phyloP scores from a whole-genome alignment of 37 sponge, comb jelly and placozoan species.

The Lycopodina hypogea region DNA sequence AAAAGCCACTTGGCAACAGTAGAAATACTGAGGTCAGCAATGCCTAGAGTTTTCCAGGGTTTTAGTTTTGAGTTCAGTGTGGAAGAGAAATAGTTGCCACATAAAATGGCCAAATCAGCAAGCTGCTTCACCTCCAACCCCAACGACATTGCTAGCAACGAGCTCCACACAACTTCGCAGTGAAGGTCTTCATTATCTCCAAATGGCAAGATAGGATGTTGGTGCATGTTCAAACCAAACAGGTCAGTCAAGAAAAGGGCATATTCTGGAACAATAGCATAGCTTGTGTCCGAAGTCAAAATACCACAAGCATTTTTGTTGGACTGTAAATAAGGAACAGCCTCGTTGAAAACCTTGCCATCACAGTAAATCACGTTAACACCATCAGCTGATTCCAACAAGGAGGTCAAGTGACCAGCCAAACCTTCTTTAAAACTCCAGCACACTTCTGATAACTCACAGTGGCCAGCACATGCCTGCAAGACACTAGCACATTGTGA shows the following conservation, averaged over 20 bases:
- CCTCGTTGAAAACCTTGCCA: slow-evolving; percentile 19
- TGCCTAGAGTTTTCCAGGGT: slow-evolving; percentile 5
- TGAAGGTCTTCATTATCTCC: slow-evolving; percentile 1
- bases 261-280: slow-evolving; percentile 30
- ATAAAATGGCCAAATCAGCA: slow-evolving; percentile 35
- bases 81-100: background rate
- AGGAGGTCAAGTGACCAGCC: background rate
- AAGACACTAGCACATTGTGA: slow-evolving; percentile 4
- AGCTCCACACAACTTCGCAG: slow-evolving; percentile 11
- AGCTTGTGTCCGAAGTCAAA: slow-evolving; percentile 46
- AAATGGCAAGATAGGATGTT: background rate
- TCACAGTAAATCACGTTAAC: slow-evolving; percentile 29
- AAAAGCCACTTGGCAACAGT: slow-evolving; percentile 31
- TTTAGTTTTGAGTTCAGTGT: background rate
- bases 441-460: slow-evolving; percentile 2
- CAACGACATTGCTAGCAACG: slow-evolving; percentile 20
- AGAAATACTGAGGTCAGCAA: slow-evolving; percentile 2
- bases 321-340: slow-evolving; percentile 7
- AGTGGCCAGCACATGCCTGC: slow-evolving; percentile 35
- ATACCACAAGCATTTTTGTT: slow-evolving; percentile 49
- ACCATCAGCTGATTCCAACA: slow-evolving; percentile 3
- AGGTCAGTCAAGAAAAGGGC: slow-evolving; percentile 12
- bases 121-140: slow-evolving; percentile 19
- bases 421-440: slow-evolving; percentile 9
- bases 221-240: slow-evolving; percentile 30